Evolutionary conservation across 92 coral and sea anemone species (phyloP).

Genomic region (Umimayanthus chanpuru): DNA sequence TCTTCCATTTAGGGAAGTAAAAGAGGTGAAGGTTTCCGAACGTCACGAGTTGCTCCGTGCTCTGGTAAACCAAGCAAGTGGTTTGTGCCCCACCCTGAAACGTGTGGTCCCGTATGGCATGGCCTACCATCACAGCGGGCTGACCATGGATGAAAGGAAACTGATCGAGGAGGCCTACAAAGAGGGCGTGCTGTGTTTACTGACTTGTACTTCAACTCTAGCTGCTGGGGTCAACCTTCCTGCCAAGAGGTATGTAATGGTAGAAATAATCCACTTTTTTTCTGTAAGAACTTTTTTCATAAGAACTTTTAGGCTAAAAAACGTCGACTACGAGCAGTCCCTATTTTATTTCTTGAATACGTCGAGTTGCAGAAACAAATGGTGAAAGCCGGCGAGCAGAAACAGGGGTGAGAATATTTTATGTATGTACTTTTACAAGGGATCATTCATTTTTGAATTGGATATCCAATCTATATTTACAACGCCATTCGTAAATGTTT

Average conservation of each 20-base stretch:
- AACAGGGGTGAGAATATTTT: too few species aligned
- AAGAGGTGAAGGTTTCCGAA: conserved; percentile 71
- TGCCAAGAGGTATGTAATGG: conserved; percentile 80
- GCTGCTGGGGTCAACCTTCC: conserved; percentile 99
- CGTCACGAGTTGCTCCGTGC: conserved; percentile 76
- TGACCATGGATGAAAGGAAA: conserved; percentile 95
- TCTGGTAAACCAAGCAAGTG: conserved; percentile 78
- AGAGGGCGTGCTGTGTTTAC: conserved; percentile 83
- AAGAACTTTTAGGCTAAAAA: too few species aligned
- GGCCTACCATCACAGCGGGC: conserved; percentile 96
- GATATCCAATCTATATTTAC: too few species aligned
- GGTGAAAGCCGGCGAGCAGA: too few species aligned
- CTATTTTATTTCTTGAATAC: too few species aligned
- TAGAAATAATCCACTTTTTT: too few species aligned
- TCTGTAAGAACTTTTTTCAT: too few species aligned
- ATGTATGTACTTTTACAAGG: too few species aligned
- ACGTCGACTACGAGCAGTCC: too few species aligned
- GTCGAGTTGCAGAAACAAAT: too few species aligned
- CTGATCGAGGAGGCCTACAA: conserved; percentile 95
- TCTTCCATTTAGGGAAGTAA: conserved; percentile 53
- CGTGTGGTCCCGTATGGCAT: conserved; percentile 82
- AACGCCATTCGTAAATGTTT: too few species aligned
- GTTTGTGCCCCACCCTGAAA: conserved; percentile 80
- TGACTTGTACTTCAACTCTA: conserved; percentile 96
- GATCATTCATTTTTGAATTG: too few species aligned